Evolutionary conservation across 2,888 invertebrate species (phyloP), one percentile per base, ranked within the genome.

Genomic region (Pollenia labialis): DNA sequence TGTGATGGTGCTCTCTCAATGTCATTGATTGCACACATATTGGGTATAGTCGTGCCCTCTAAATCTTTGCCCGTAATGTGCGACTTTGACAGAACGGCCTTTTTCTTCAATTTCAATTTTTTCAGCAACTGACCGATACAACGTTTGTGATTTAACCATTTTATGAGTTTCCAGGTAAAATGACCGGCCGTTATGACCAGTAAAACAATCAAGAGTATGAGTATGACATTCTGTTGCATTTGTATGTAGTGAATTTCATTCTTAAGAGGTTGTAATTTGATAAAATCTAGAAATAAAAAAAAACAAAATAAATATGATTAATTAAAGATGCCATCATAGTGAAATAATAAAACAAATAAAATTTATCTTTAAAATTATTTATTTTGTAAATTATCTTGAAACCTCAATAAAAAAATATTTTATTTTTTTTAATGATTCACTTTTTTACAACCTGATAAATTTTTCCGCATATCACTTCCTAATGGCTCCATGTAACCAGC

Each of bases 1-100:
- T 92, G 92, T 1, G 93, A 92, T 2, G 90, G 90, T 74, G 92
- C 90, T 52, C 92, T 88, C 71, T 92, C 92, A 77, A 91, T 88
- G 81, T 92, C 92, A 80, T 91, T 91, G 71, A 92, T 91, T 44
- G 91, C 91, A 90, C 89, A 91, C 16, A 91, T 87, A 89, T 92
- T 92, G 62, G 90, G 89, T 89, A 92, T 93, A 42, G 92, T 93
- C 14, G 90, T 92, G 50, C 91, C 91, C 42, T 72, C 86, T 7
- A 90, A 88, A 60, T 92, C 91, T 85, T 93, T 93, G 54, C 89
- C 89, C 77, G 90, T 91, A 12, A 60, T 68, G 6, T 71, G 56
- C 11, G 85, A 80, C n/a, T 81, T 66, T n/a, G 85, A 74, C 0
- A 85, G 54, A 58, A 52, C 48, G n/a, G 89, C 56, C 2, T 83